Evolutionary conservation across 2,797 vertebrate species (phyloP), one percentile per base, ranked within the genome.

Genomic region (Choloepus didactylus): DNA sequence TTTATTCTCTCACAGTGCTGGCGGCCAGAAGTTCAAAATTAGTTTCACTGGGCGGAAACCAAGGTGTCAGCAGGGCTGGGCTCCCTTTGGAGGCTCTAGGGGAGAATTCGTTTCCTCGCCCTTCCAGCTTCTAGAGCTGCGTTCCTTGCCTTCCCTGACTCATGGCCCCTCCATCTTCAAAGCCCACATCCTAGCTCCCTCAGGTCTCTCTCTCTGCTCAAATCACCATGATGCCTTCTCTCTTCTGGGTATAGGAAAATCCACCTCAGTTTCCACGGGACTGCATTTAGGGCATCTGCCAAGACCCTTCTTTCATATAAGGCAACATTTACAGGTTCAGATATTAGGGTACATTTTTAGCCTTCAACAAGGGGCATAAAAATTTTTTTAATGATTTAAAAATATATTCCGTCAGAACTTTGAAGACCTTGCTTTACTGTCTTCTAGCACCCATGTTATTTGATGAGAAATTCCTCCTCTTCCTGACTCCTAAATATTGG

Each of bases 1-100:
- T 41, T 38, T 60, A 44, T 67, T 80, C 27, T 31, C 80, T 95
- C 94, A 7, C 25, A 77, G 23, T 15, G 85, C 49, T 19, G 4
- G 35, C 51, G 15, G 54, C 11, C 27, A 19, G 60, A 66, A 64
- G 9, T 29, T 19, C 1, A 12, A 35, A 73, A 25, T 46, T 16
- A 35, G 1, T 73, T 72, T 73, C 64, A 2, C 19, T 29, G 11
- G 31, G 9, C 38, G 62, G 19, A 89, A 79, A 60, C 35, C 69
- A 51, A 29, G 23, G 12, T 18, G 56, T 6, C 9, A 5, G 59
- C 41, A 38, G n/a, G 56, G 27, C 14, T 0, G 0, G 0, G 54
- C 15, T 27, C 46, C 25, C 46, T 38, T 29, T 1, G 4, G 4
- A 88, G 44, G 35, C 44, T 69, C 29, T 6, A 1, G 19, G 84